Percentiles rank a stretch among this genome's conserved stretches.
Conservation (phyloP, 2,888 invertebrate species). For the Quadriops clusia region DNA sequence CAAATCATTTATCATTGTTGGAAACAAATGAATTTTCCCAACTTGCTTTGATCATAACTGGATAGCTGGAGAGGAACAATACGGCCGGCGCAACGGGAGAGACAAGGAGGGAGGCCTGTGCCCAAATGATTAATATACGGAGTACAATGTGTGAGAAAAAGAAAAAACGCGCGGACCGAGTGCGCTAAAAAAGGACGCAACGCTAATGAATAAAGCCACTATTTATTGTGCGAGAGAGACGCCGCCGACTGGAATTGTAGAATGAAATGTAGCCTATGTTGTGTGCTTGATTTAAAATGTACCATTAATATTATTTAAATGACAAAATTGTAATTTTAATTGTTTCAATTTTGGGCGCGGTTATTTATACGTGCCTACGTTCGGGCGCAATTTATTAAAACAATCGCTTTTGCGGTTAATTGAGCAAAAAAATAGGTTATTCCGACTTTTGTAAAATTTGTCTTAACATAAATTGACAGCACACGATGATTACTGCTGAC, state of each 20-base stretch:
- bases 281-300: constrained; percentile 20
- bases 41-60: constrained; percentile 30
- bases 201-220: constrained; percentile 26
- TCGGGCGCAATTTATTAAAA: too few relatives aligned
- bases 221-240: constrained; percentile 23
- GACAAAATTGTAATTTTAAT: too few relatives aligned
- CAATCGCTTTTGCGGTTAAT: too few relatives aligned
- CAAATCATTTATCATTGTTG: constrained; percentile 35
- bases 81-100: constrained; percentile 14
- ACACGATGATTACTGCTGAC: too few relatives aligned
- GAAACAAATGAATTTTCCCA: constrained; percentile 35
- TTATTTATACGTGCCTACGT: too few relatives aligned
- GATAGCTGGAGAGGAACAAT: constrained; percentile 26
- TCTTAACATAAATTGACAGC: too few relatives aligned
- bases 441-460: too few relatives aligned
- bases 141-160: constrained; percentile 20
- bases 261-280: constrained; percentile 12
- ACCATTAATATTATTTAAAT: constrained; percentile 26
- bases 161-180: constrained; percentile 12
- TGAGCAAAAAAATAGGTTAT: too few relatives aligned
- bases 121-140: constrained; percentile 30
- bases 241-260: too few relatives aligned
- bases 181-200: constrained; percentile 18
- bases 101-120: constrained; percentile 13
- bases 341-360: too few relatives aligned